Evolutionary conservation across 2,113 vertebrate genomes (phyloP).

Genomic region (Haemorhous mexicanus): DNA sequence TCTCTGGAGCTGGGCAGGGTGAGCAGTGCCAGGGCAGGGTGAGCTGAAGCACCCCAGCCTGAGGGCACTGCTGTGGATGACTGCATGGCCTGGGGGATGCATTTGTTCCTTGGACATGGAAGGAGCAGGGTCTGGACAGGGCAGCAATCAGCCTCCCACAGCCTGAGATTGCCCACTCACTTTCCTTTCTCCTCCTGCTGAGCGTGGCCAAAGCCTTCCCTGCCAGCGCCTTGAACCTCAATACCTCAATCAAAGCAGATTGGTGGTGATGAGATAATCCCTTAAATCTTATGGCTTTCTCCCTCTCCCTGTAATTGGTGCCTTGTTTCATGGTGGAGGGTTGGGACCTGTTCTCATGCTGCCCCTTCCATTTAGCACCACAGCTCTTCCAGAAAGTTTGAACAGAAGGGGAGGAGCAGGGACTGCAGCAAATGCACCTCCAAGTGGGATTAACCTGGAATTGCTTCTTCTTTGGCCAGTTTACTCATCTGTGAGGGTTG

Average conservation of each 20-base stretch:
- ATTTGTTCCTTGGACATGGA: neutral
- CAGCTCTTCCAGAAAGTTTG: neutral
- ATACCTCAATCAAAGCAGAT: slow-evolving; percentile 52
- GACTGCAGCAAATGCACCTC: neutral
- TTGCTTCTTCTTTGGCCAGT: neutral
- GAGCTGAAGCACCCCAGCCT: neutral
- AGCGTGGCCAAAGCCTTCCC: neutral
- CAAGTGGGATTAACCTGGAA: neutral
- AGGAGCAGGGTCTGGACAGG: neutral
- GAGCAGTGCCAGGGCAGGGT: neutral
- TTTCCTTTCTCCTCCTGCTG: neutral
- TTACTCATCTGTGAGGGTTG: neutral
- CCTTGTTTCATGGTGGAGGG: neutral
- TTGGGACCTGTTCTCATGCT: neutral
- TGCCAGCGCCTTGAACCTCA: neutral
- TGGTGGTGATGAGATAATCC: neutral
- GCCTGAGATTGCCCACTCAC: neutral
- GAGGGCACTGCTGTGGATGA: accelerated
- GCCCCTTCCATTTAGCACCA: neutral
- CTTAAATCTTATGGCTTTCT: neutral
- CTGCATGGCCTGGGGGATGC: neutral
- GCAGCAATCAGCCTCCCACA: slow-evolving; percentile 52
- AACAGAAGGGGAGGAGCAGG: neutral
- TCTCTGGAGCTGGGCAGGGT: neutral
- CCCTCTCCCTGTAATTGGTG: neutral